phyloP scores from a whole-genome alignment of 2,113 vertebrate species.

The Etheostoma spectabile region DNA sequence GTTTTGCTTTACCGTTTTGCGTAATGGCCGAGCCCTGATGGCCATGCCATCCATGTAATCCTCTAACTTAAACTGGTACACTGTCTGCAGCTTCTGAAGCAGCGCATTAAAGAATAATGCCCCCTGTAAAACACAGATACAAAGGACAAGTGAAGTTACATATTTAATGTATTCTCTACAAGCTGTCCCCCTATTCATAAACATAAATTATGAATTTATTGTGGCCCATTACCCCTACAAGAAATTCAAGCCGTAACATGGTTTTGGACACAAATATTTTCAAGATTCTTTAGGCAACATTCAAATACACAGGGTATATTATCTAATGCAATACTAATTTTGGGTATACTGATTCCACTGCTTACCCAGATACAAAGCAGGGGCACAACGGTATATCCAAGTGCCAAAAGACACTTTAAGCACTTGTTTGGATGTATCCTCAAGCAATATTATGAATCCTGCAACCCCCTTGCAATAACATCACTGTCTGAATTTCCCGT shows the following conservation, averaged over 20 bases:
- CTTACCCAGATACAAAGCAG: background rate
- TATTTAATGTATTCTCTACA: background rate
- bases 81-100: conserved; percentile 94
- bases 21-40: conserved; percentile 92
- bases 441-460: background rate
- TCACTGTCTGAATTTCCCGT: background rate
- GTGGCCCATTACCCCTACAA: background rate
- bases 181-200: background rate
- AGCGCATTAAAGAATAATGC: conserved; percentile 92
- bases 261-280: background rate
- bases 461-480: background rate
- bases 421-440: background rate
- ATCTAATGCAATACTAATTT: background rate
- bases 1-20: conserved; percentile 88
- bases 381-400: background rate
- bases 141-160: background rate
- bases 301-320: background rate
- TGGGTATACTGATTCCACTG: background rate
- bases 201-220: background rate
- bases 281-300: background rate
- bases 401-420: background rate
- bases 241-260: background rate
- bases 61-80: conserved; percentile 95
- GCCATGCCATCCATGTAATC: conserved; percentile 98
- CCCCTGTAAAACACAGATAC: conserved; percentile 84